These are phyloP conservation scores for Griposia aprilina DNA, from an alignment of 2,888 invertebrate genomes.

Conservation along the genomic window DNA sequence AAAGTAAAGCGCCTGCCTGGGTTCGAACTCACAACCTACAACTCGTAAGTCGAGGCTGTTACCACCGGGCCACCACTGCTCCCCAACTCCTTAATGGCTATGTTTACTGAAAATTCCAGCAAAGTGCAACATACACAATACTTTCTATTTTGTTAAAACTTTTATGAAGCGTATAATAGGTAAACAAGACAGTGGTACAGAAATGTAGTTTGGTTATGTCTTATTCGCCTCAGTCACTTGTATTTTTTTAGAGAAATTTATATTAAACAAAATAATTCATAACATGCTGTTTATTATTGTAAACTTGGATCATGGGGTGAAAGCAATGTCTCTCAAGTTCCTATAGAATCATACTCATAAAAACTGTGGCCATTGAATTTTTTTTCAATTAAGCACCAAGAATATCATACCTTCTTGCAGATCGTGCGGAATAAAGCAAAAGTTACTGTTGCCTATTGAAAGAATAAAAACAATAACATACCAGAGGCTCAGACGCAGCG, in stretches of 20 bases:
- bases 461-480: conserved; percentile 77
- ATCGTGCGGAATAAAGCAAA: background rate
- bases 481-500: conserved; percentile 97
- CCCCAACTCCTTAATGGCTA: too few species aligned
- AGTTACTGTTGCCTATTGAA: conserved; percentile 5
- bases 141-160: background rate
- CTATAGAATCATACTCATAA: too few species aligned
- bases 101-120: background rate
- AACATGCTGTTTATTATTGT: background rate
- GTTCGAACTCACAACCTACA: too few species aligned
- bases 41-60: too few species aligned
- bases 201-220: background rate
- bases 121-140: background rate
- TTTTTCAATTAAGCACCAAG: too few species aligned
- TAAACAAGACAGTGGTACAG: background rate
- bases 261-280: too few species aligned
- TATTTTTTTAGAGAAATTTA: too few species aligned
- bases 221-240: background rate
- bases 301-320: background rate
- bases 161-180: background rate
- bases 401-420: background rate
- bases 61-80: too few species aligned
- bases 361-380: background rate
- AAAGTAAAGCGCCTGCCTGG: too few species aligned
- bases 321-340: background rate